These are phyloP conservation scores for Vesta saturnalis DNA, from an alignment of 2,888 invertebrate species.

Conservation along the genomic window DNA sequence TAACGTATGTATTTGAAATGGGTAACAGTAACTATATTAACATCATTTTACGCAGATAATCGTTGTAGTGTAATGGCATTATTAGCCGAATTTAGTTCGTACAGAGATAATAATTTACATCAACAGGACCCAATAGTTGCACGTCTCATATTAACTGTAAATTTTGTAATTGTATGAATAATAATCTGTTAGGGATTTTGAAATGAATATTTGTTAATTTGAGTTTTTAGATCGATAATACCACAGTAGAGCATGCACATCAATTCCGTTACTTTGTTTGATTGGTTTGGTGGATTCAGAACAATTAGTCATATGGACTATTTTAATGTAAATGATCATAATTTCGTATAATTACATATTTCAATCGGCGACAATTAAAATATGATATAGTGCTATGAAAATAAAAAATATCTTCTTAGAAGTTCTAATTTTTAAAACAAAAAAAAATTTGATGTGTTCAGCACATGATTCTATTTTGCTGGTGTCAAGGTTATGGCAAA, in stretches of 20 bases:
- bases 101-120: conserved; percentile 69
- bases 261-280: conserved; percentile 77
- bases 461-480: too few species aligned
- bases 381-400: too few species aligned
- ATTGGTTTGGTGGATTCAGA: conserved; percentile 84
- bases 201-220: neutral
- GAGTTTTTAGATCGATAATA: neutral
- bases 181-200: too few species aligned
- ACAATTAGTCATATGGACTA: conserved; percentile 73
- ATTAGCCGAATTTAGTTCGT: conserved; percentile 75
- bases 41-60: conserved; percentile 66
- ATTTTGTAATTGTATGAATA: conserved; percentile 60
- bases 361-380: too few species aligned
- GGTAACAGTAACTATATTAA: neutral
- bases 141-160: conserved; percentile 75
- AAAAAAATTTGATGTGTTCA: too few species aligned
- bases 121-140: conserved; percentile 83
- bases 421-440: too few species aligned
- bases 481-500: too few species aligned
- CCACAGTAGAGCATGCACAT: conserved; percentile 58
- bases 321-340: conserved; percentile 23
- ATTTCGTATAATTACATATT: too few species aligned
- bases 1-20: neutral
- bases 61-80: conserved; percentile 75
- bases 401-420: too few species aligned